These are phyloP conservation scores for Dasypogon diadema DNA, from an alignment of 2,888 invertebrate genomes.

Conservation along the genomic window DNA sequence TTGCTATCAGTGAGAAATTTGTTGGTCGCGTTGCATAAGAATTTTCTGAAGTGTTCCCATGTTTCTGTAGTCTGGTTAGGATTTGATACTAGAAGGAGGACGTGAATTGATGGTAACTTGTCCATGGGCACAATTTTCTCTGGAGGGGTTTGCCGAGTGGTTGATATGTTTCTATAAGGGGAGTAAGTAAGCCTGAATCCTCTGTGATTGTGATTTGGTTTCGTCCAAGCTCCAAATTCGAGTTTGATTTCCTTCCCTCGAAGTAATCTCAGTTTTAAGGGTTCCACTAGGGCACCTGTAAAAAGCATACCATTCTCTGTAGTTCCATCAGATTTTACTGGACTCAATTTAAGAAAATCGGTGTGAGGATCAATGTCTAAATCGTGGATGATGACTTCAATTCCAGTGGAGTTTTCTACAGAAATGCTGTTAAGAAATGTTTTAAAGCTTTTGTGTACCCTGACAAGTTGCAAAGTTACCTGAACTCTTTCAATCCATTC, in stretches of 20 bases:
- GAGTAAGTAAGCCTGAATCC: conserved; percentile 57
- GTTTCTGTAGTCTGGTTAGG: conserved; percentile 54
- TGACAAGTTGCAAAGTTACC: not conserved
- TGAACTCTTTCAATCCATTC: not conserved
- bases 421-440: conserved; percentile 51
- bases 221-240: conserved; percentile 53
- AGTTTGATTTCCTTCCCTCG: conserved; percentile 52
- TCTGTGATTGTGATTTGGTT: conserved; percentile 45
- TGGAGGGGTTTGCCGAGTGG: conserved; percentile 6
- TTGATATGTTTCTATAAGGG: conserved; percentile 53
- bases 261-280: conserved; percentile 53
- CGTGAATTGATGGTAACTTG: conserved; percentile 50
- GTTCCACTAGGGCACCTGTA: conserved; percentile 56
- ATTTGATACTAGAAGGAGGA: conserved; percentile 52
- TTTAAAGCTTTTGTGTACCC: not conserved
- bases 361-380: conserved; percentile 57
- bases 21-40: conserved; percentile 56
- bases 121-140: conserved; percentile 55
- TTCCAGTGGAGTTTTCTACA: conserved; percentile 54
- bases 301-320: conserved; percentile 49
- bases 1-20: conserved; percentile 44
- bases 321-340: conserved; percentile 49
- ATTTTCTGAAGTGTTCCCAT: conserved; percentile 55
- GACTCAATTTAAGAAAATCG: conserved; percentile 56
- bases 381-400: conserved; percentile 56